Base-by-base conservation (phyloP, 2,113 vertebrate species). In the Pseudorasbora parva region DNA sequence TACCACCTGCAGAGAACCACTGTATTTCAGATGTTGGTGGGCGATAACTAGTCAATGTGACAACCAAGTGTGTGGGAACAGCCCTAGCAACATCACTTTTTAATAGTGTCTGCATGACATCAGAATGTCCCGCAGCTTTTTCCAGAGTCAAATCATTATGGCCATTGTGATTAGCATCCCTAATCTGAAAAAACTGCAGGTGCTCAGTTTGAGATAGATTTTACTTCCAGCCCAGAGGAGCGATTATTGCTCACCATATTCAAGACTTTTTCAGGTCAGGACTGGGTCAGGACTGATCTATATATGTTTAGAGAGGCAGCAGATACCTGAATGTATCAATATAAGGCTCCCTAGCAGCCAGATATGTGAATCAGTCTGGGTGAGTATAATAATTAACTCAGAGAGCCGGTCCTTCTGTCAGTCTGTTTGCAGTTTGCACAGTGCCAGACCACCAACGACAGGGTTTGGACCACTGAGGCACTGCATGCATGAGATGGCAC, bases 391-490 rank as follows among this genome's bases (percentile, higher is more conserved):
- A 45, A 72, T 43, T 6, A 45, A 23, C 41, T 77, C 68, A 19
- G 77, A 84, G 47, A 57, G 51, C 54, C 45, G 6, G n/a, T 43
- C 60, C 59, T 81, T 73, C 60, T 56, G 60, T 77, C 82, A 49
- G 77, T 77, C 80, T 78, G 5, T 19, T n/a, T 49, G 37, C 69
- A 68, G 41, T 19, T n/a, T 49, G 37, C 69, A 68, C 49, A 33
- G 47, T 8, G 57, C 75, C 86, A 87, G 78, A 83, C 86, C 79
- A 78, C 83, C 84, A 87, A 87, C 82, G 57, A 78, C 82, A 85
- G 86, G 68, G 86, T 85, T 59, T 43, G 6, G 27, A 68, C 86
- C 81, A 87, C 83, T 60, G 59, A 12, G 62, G 83, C 25, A 43
- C 43, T 75, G 47, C 66, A 83, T 62, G 72, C 60, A 68, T 76